A percentile compares a stretch with the other conserved stretches of the same genome.
Evolutionary conservation across 2,797 vertebrate genomes (phyloP).

Genomic region (Lophius americanus): DNA sequence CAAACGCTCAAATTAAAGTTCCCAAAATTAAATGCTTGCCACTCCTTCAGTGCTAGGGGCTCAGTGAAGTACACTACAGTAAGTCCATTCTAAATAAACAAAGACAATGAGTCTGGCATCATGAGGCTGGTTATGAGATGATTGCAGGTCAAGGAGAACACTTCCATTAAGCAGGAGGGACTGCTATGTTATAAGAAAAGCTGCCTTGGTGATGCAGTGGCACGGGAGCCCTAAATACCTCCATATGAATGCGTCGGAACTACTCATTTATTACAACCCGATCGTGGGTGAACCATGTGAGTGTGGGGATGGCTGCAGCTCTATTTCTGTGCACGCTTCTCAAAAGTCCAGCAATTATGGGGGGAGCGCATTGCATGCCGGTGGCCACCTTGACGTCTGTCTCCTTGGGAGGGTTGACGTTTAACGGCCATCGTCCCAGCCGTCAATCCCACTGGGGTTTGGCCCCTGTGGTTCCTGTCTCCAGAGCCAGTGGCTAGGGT

Average conservation of each 20-base stretch:
- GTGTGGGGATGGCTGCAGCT: conserved; percentile 75
- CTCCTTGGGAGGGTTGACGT: conserved; percentile 80
- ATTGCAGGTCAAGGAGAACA: conserved; percentile 77
- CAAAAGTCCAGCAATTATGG: conserved; percentile 85
- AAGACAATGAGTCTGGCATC: conserved; percentile 68
- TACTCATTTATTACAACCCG: conserved; percentile 84
- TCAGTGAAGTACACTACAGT: conserved; percentile 16
- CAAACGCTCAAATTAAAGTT: conserved; percentile 60
- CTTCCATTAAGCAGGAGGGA: conserved; percentile 76
- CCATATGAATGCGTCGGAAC: conserved; percentile 82
- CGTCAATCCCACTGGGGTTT: conserved; percentile 75
- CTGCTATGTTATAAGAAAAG: conserved; percentile 74
- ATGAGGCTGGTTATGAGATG: conserved; percentile 67
- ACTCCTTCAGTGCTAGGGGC: conserved; percentile 50
- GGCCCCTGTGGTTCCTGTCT: conserved; percentile 72
- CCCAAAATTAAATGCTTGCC: conserved; percentile 53
- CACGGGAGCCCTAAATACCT: conserved; percentile 78
- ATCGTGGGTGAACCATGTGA: conserved; percentile 81
- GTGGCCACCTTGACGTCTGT: conserved; percentile 85
- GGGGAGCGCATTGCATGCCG: conserved; percentile 78
- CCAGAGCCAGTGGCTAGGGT: conserved; percentile 74
- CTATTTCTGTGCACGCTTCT: conserved; percentile 81
- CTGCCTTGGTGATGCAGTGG: conserved; percentile 72
- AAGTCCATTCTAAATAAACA: conserved; percentile 61
- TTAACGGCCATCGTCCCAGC: conserved; percentile 73